Conservation (phyloP, 2,888 invertebrate genomes). For the Malachius bipustulatus region DNA sequence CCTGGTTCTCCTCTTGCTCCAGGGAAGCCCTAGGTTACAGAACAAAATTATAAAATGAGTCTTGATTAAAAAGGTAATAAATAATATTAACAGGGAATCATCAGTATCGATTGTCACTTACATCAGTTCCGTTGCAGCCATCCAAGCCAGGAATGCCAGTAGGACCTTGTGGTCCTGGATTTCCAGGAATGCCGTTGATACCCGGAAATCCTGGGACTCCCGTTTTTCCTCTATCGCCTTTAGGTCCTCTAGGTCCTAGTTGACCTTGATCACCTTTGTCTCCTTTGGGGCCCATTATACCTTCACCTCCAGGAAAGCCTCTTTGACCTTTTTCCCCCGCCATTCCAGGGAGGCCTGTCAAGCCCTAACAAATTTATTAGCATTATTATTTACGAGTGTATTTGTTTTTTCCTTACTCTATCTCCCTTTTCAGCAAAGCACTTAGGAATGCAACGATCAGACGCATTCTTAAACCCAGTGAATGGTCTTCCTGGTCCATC, state of each 20-base stretch:
- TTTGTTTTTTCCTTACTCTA: no score
- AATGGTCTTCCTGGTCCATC: constrained; percentile 36
- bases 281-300: constrained; percentile 78
- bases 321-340: constrained; percentile 62
- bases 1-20: constrained; percentile 62
- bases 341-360: constrained; percentile 59
- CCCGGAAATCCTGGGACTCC: constrained; percentile 84
- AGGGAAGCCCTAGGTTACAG: constrained; percentile 52
- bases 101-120: constrained; percentile 41
- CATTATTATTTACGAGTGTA: constrained; percentile 1
- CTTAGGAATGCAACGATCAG: constrained; percentile 67
- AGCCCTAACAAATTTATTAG: constrained; percentile 43
- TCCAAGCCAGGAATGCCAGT: constrained; percentile 80
- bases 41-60: no score
- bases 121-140: constrained; percentile 94
- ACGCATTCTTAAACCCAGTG: constrained; percentile 39
- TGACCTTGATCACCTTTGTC: constrained; percentile 79
- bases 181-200: constrained; percentile 58
- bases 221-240: constrained; percentile 74
- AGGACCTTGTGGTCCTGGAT: constrained; percentile 54
- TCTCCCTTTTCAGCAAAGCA: constrained; percentile 83
- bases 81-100: no score
- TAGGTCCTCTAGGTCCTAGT: constrained; percentile 66
- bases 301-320: constrained; percentile 76
- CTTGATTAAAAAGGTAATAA: no score